A percentile compares a stretch with the other conserved stretches of the same genome.
phyloP scores from a whole-genome alignment of 2,888 invertebrate genomes.

The Andrena minutula region DNA sequence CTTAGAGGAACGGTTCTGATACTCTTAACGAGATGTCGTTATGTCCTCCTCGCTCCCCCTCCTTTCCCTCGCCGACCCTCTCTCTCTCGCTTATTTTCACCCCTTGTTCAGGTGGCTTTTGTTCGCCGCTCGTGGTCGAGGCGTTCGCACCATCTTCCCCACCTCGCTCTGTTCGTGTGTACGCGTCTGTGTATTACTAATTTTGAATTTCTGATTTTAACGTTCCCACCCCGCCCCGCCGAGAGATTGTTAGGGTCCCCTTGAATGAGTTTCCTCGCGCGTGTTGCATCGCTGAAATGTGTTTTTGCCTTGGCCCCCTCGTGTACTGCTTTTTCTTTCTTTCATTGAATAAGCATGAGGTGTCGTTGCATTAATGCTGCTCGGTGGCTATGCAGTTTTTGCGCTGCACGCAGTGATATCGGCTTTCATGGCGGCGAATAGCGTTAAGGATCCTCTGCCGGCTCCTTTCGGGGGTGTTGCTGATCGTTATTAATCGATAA shows the following conservation, averaged over 20 bases:
- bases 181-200: constrained; percentile 29
- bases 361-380: constrained; percentile 4
- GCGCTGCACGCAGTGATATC: background rate
- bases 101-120: constrained; percentile 17
- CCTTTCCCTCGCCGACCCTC: constrained; percentile 19
- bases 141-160: background rate
- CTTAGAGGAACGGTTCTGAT: constrained; percentile 35
- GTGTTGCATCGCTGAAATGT: background rate
- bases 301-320: constrained; percentile 7
- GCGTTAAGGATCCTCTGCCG: too few species aligned
- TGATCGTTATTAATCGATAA: background rate
- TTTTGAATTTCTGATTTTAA: constrained; percentile 30
- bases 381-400: background rate
- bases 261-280: constrained; percentile 9
- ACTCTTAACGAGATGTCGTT: constrained; percentile 59
- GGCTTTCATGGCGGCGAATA: background rate
- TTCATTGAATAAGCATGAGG: constrained; percentile 43
- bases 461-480: background rate
- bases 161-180: constrained; percentile 7
- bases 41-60: constrained; percentile 29
- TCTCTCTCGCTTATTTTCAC: constrained; percentile 35
- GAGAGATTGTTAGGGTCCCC: constrained; percentile 16
- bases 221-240: background rate
- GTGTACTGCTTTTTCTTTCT: constrained; percentile 27
- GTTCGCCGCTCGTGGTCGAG: constrained; percentile 23